Evolutionary conservation across 2,797 vertebrate species (phyloP).

Genomic region (Pseudocheirus occidentalis): DNA sequence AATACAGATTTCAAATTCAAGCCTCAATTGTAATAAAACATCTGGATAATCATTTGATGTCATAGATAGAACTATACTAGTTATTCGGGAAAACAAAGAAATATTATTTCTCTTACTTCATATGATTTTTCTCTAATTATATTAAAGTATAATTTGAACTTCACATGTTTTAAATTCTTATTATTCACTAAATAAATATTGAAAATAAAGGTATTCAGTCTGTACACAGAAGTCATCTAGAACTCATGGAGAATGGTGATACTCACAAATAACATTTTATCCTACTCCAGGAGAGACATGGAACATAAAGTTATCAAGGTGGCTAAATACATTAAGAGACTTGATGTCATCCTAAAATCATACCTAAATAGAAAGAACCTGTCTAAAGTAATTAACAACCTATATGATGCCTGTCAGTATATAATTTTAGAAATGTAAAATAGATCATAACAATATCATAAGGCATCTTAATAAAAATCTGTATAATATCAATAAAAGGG

Average conservation of each 20-base stretch:
- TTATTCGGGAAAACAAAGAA: background rate
- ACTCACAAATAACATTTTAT: background rate
- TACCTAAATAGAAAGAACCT: background rate
- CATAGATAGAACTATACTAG: too few species aligned
- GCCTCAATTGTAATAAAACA: too few species aligned
- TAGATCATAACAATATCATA: background rate
- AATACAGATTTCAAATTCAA: too few species aligned
- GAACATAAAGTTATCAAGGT: background rate
- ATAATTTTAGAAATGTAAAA: background rate
- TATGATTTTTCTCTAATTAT: background rate
- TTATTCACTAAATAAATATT: background rate
- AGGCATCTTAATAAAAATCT: background rate
- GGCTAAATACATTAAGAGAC: background rate
- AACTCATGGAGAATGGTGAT: background rate
- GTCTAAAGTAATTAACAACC: background rate
- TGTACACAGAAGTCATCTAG: background rate
- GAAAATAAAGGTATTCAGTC: background rate
- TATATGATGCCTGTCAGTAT: background rate
- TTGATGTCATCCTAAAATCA: background rate
- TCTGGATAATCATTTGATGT: too few species aligned
- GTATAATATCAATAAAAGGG: background rate
- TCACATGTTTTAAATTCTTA: background rate
- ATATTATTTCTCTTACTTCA: background rate
- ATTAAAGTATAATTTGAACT: background rate
- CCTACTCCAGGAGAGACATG: background rate